phyloP scores from a whole-genome alignment of 2,888 invertebrate genomes.

The Cerastis leucographa region DNA sequence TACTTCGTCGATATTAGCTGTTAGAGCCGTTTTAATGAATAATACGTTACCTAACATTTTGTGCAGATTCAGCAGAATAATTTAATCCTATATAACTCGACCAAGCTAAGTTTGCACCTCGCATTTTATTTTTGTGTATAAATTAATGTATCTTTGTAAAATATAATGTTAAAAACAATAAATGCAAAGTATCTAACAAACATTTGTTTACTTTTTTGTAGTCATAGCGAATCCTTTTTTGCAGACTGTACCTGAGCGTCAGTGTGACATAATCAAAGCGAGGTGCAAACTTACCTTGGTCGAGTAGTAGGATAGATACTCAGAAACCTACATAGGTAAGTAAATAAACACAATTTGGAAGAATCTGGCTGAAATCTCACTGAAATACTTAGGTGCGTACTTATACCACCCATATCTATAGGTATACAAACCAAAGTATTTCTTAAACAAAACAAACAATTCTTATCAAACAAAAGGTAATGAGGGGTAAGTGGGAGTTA shows the following conservation, averaged over 20 bases:
- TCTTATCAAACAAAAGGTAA: conserved; percentile 85
- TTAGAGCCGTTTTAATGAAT: conserved; percentile 29
- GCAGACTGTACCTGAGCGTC: too few relatives aligned
- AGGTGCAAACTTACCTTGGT: too few relatives aligned
- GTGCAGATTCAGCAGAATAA: neutral
- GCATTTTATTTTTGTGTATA: too few relatives aligned
- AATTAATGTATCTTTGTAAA: too few relatives aligned
- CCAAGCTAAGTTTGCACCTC: too few relatives aligned
- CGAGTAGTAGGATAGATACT: too few relatives aligned
- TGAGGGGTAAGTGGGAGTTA: conserved; percentile 84
- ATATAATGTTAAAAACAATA: too few relatives aligned
- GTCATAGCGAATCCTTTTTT: too few relatives aligned
- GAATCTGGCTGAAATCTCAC: neutral
- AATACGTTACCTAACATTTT: conserved; percentile 5
- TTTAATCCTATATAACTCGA: too few relatives aligned
- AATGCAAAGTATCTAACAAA: too few relatives aligned
- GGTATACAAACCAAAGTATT: conserved; percentile 2
- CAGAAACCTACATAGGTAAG: neutral
- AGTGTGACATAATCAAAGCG: too few relatives aligned
- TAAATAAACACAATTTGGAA: neutral
- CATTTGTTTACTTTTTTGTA: too few relatives aligned
- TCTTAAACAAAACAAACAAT: conserved; percentile 78
- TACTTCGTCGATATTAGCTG: conserved; percentile 74
- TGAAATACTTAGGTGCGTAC: neutral
- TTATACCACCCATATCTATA: neutral